phyloP scores from a whole-genome alignment of 2,888 invertebrate species.

The Caenorhabditis sulstoni region DNA sequence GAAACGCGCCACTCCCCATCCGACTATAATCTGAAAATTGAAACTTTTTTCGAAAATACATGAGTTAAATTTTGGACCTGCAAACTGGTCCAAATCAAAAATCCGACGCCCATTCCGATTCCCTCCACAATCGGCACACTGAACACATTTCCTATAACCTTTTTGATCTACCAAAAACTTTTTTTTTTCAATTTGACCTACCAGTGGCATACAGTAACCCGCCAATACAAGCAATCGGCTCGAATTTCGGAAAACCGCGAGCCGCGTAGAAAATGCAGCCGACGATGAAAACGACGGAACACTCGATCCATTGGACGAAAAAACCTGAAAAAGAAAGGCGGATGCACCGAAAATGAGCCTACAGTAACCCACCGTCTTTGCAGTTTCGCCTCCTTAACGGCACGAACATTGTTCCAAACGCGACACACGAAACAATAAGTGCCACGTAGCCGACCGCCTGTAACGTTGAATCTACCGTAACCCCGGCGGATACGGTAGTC shows the following conservation, averaged over 20 bases:
- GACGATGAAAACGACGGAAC: constrained; percentile 74
- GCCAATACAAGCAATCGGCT: constrained; percentile 73
- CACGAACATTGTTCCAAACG: constrained; percentile 78
- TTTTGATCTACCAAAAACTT: too few relatives aligned
- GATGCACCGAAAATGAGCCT: too few relatives aligned
- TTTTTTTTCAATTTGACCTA: constrained; percentile 17
- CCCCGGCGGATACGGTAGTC: constrained; percentile 16
- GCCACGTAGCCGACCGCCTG: constrained; percentile 71
- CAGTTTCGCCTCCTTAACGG: constrained; percentile 72
- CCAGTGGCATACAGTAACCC: constrained; percentile 77
- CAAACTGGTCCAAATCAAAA: constrained; percentile 77
- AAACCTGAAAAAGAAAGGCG: constrained; percentile 61
- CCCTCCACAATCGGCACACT: constrained; percentile 77
- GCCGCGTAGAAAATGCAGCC: constrained; percentile 73
- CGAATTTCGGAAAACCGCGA: constrained; percentile 74
- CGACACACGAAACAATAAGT: constrained; percentile 71
- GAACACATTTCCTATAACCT: constrained; percentile 73
- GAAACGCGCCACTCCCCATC: constrained; percentile 78
- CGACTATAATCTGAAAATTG: constrained; percentile 71
- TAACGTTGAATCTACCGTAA: constrained; percentile 37
- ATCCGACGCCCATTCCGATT: constrained; percentile 77
- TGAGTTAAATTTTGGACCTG: constrained; percentile 60
- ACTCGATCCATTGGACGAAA: constrained; percentile 79
- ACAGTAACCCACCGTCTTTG: constrained; percentile 70
- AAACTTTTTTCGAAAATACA: background rate